These are phyloP conservation scores for Trichosurus vulpecula DNA, from an alignment of 2,797 vertebrate genomes.

Conservation along the genomic window DNA sequence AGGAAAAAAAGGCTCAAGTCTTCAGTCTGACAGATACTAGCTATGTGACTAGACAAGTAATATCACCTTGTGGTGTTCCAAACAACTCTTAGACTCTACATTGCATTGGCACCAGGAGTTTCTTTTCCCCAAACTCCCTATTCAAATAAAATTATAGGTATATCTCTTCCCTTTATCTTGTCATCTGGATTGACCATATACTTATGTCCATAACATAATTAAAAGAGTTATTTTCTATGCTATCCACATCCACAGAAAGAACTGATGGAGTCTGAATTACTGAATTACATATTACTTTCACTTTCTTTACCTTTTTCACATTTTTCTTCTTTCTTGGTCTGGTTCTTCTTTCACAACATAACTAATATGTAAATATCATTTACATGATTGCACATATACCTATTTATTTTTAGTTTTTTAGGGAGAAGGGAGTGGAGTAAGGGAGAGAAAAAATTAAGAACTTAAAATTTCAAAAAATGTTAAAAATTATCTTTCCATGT, in stretches of 20 bases:
- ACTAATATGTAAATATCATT: background rate
- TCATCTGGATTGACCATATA: background rate
- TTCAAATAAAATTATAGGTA: background rate
- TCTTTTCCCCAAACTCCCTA: background rate
- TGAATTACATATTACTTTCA: background rate
- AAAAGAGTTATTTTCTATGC: background rate
- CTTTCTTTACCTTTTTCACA: background rate
- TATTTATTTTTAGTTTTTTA: background rate
- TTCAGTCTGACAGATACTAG: background rate
- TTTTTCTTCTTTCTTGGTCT: background rate
- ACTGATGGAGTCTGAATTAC: background rate
- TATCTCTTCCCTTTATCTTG: background rate
- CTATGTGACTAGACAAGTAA: background rate
- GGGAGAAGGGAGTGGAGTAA: background rate
- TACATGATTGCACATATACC: background rate
- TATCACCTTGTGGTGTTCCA: background rate
- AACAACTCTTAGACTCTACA: background rate
- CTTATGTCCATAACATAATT: background rate
- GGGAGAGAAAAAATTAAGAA: background rate
- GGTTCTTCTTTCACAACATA: background rate
- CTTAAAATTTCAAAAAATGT: background rate
- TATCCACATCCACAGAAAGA: background rate
- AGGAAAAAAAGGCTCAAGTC: background rate
- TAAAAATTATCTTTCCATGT: background rate
- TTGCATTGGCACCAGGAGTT: background rate